Percentiles rank a stretch among this genome's conserved stretches.
Conservation (phyloP, 2,797 vertebrate genomes). For the Melanotaenia parkinsoni region DNA sequence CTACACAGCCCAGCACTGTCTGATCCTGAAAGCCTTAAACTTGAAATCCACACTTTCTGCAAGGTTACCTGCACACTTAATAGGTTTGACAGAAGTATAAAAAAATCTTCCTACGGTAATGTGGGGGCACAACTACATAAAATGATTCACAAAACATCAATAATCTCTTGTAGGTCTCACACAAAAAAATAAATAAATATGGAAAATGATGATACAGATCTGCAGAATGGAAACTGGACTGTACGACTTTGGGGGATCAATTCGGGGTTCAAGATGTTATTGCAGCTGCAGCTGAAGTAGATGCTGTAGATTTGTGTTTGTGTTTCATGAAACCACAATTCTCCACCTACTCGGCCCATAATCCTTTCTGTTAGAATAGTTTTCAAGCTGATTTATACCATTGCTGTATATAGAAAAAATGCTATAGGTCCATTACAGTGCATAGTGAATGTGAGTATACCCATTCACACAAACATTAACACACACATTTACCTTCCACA, state of each 20-base stretch:
- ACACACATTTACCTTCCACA: conserved; percentile 90
- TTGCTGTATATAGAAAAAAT: not conserved
- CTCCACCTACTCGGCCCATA: no score
- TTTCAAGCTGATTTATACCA: not conserved
- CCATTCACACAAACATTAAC: not conserved
- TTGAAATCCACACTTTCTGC: conserved; percentile 16
- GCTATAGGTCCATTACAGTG: not conserved
- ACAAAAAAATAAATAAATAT: not conserved
- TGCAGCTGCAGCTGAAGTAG: not conserved
- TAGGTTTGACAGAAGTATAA: conserved; percentile 12
- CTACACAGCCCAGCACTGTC: conserved; percentile 11
- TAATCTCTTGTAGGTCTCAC: not conserved
- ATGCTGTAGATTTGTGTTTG: not conserved
- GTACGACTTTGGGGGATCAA: not conserved
- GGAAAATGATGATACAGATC: not conserved
- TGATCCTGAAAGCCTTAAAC: conserved; percentile 11
- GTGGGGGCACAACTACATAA: conserved; percentile 11
- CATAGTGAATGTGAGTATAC: not conserved
- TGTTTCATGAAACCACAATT: not conserved
- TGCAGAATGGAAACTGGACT: not conserved
- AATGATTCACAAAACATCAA: conserved; percentile 15
- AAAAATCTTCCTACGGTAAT: conserved; percentile 4
- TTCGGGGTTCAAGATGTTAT: not conserved
- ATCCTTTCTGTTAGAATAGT: not conserved
- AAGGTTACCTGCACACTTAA: conserved; percentile 22